Conservation (phyloP, 2,113 vertebrate species). For the Halichoerus grypus region DNA sequence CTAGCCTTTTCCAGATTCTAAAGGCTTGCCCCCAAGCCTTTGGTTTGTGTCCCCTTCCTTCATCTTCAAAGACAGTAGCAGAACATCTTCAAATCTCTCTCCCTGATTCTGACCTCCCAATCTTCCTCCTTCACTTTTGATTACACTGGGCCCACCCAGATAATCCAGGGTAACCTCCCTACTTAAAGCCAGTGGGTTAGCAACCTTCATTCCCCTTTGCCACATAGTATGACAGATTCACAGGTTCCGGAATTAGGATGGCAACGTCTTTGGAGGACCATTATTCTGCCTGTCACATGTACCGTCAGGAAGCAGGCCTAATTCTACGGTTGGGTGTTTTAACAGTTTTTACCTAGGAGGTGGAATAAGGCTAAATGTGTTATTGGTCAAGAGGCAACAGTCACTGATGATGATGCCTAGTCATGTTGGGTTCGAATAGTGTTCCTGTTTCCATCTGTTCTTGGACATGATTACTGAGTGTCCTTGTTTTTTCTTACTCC, state of each 20-base stretch:
- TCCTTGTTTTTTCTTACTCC: neutral
- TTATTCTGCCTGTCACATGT: neutral
- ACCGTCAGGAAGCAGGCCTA: neutral
- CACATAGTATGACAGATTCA: neutral
- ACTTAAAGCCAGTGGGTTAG: neutral
- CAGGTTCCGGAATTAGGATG: neutral
- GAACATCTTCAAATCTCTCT: neutral
- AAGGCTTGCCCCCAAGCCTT: neutral
- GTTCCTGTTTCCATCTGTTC: neutral
- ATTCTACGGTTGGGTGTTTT: neutral
- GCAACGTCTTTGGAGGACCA: neutral
- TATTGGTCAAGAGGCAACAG: neutral
- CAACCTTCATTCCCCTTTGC: neutral
- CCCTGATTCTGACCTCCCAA: neutral
- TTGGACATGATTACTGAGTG: neutral
- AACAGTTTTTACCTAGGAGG: neutral
- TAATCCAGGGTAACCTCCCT: neutral
- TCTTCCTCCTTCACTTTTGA: neutral
- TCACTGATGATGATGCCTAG: neutral
- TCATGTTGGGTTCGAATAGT: neutral
- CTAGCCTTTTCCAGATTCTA: neutral
- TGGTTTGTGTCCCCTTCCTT: neutral
- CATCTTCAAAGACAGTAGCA: neutral
- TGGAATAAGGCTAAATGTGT: neutral
- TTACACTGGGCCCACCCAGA: rapidly evolving